Base-by-base conservation (phyloP, 92 coral and sea anemone genomes). In the Bergia puertoricense region DNA sequence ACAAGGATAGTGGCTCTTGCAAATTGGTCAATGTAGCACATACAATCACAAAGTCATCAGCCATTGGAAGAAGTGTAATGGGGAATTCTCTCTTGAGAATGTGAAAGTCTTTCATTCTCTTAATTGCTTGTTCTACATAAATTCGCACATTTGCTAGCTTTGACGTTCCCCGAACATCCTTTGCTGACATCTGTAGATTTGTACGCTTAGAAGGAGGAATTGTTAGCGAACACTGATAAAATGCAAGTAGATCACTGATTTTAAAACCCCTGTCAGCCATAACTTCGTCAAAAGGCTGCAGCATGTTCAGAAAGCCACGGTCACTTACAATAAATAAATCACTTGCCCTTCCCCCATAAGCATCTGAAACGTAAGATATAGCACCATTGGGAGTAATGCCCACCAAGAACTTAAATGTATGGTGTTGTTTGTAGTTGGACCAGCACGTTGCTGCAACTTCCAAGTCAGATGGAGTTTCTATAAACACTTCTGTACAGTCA, bases 331-430 rank as follows among this genome's bases (percentile, higher is more conserved):
- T 50, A 44, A 81, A 72, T 0, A 72, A 2, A 71, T 85, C 88
- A 7, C n/a, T 39, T 8, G 88, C 88, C 8, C 88, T 72, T 1
- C 91, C 91, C 0, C 91, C 91, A 81, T 88, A 88, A 3, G 36
- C 66, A 43, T 40, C 59, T 3, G 91, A 88, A 0, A 88, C 73
- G 44, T 45, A 81, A 2, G 88, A 81, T 1, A 88, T 30, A 2
- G 91, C 86, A 5, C 91, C 91, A 38, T 7, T 88, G 43, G 91
- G 88, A 13, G 91, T 81, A 36, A 81, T 81, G 0, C 67, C 91
- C 15, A 81, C 51, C 81, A 88, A 66, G 2, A 88, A 80, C 51
- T 88, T 88, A 4, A 23, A 18, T 2, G 91, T 88, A 42, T 88
- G 68, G 45, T 81, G 88, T 11, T 88, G 91, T 51, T 51, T 51